Percentiles rank a stretch among this genome's conserved stretches.
Evolutionary conservation across 1,140 invertebrate species (phyloP).

Genomic region (Drosophila bocki): DNA sequence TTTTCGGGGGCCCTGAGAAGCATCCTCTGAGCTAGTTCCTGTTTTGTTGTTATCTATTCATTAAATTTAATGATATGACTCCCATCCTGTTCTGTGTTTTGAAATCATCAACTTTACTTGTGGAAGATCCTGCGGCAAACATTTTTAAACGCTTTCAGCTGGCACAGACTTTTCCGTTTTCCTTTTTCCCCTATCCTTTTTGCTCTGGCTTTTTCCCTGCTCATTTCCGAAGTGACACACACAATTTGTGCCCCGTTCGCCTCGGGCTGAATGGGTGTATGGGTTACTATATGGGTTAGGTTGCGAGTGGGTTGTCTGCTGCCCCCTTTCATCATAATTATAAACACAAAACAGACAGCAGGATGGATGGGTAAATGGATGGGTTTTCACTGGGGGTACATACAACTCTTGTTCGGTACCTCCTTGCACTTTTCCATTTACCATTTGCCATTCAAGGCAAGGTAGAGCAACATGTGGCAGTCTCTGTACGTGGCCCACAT

Average conservation of each 20-base stretch:
- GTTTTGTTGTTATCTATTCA: constrained; percentile 61
- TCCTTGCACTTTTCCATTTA: constrained; percentile 30
- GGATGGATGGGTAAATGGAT: constrained; percentile 42
- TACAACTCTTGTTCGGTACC: neutral
- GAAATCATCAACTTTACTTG: constrained; percentile 37
- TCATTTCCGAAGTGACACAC: constrained; percentile 76
- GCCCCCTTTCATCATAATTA: constrained; percentile 75
- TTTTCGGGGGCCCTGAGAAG: neutral
- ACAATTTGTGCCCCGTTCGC: constrained; percentile 62
- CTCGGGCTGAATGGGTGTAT: constrained; percentile 35
- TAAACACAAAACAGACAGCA: constrained; percentile 44
- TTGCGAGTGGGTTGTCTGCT: constrained; percentile 6
- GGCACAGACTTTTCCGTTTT: constrained; percentile 16
- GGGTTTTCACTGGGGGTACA: constrained; percentile 12
- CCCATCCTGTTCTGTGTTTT: constrained; percentile 39
- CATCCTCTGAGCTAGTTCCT: constrained; percentile 7
- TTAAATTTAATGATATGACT: constrained; percentile 72
- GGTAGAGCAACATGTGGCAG: constrained; percentile 55
- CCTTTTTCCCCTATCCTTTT: neutral
- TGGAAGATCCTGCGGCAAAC: constrained; percentile 28
- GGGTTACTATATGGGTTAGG: constrained; percentile 3
- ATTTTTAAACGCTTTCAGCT: constrained; percentile 57
- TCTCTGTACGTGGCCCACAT: constrained; percentile 53
- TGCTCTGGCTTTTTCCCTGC: constrained; percentile 30
- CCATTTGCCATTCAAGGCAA: constrained; percentile 14